Percentiles rank a stretch among this genome's conserved stretches.
Conservation (phyloP, 2,888 invertebrate genomes). For the Apotomis turbidana region DNA sequence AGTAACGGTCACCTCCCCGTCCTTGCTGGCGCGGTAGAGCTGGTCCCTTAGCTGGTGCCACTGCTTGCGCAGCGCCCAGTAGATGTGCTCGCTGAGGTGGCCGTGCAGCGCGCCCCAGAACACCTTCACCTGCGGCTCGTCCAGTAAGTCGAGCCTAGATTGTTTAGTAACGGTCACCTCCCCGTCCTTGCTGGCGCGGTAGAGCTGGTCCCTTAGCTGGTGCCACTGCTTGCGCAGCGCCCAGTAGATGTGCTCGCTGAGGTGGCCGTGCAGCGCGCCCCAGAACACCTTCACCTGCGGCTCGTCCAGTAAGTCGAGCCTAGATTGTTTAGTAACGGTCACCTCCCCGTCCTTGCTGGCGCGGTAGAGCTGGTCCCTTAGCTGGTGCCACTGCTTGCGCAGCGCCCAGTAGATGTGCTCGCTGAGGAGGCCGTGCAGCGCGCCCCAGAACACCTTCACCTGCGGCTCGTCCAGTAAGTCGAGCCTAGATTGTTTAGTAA, state of each 20-base stretch:
- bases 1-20: conserved; percentile 64
- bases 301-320: no score
- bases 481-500: no score
- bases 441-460: conserved; percentile 77
- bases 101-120: conserved; percentile 77
- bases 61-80: conserved; percentile 69
- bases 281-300: conserved; percentile 76
- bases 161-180: no score
- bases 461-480: conserved; percentile 78
- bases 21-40: conserved; percentile 59
- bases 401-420: conserved; percentile 75
- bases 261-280: conserved; percentile 72
- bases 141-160: no score
- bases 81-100: conserved; percentile 70
- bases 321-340: no score
- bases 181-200: conserved; percentile 58
- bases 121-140: conserved; percentile 75
- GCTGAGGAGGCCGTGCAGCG: conserved; percentile 68
- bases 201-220: conserved; percentile 59
- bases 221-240: conserved; percentile 68
- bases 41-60: conserved; percentile 64
- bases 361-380: conserved; percentile 61
- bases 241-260: conserved; percentile 75
- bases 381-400: conserved; percentile 63
- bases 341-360: conserved; percentile 65